Base-by-base conservation (phyloP, 2,113 vertebrate genomes). In the Meles meles region DNA sequence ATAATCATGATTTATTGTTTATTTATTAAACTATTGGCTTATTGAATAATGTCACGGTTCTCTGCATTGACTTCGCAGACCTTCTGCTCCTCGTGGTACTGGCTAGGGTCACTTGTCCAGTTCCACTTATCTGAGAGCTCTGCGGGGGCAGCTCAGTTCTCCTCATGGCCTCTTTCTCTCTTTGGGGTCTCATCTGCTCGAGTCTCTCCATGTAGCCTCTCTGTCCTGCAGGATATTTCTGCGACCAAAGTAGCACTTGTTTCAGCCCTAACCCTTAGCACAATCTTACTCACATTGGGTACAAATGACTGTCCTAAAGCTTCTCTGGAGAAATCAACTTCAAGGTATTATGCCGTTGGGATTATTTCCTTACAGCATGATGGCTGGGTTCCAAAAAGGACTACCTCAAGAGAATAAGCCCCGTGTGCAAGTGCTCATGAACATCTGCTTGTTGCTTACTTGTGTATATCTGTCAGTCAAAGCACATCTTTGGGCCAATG, bases 311-410 rank as follows among this genome's bases (percentile, higher is more conserved):
- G 21, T 71, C 69, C 27, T 47, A 63, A 80, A 80, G 27, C 25
- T 92, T 39, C n/a, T 49, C 63, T 80, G 57, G 44, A 61, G 61
- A 84, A 76, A 88, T 42, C 17, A 18, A 63, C 47, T 85, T 69
- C 47, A 84, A 14, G 82, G 59, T n/a, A 63, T 61, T 13, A 72
- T 59, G 8, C 23, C 47, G 0, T 42, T 69, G 55, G 47, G 42
- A 84, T 63, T 29, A 65, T 34, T 85, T 67, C 23, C 23, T 85
- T 55, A 37, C 1, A 34, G 20, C 3, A 18, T 37, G 8, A 29
- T 55, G 47, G 5, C 39, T 83, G 39, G 13, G 15, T 47, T 80
- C 55, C 47, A 42, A 42, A 7, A 90, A 17, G 37, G 5, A 11
- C 1, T 25, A 12, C 89, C n/a, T 63, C 47, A 55, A 49, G 47